Evolutionary conservation across 1,140 invertebrate genomes (phyloP).

Genomic region (Ridgeia piscesae): DNA sequence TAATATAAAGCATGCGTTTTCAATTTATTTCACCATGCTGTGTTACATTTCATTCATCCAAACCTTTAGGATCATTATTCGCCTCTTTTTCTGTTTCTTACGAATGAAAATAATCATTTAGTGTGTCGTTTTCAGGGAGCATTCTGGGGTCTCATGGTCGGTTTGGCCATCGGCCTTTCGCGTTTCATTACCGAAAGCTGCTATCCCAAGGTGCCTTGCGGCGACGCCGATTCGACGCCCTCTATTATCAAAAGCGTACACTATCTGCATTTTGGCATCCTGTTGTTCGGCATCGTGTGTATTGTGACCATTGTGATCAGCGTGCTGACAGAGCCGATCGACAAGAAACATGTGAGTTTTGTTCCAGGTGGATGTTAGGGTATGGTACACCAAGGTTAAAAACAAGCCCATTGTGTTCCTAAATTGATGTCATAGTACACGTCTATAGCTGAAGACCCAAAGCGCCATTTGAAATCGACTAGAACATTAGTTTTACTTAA

Average conservation of each 20-base stretch:
- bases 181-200: slow-evolving; percentile 57
- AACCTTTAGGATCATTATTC: background rate
- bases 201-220: slow-evolving; percentile 53
- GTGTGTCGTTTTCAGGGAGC: slow-evolving; percentile 48
- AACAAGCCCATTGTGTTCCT: too few species aligned
- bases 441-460: too few species aligned
- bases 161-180: slow-evolving; percentile 45
- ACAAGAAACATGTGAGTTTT: slow-evolving; percentile 49
- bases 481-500: too few species aligned
- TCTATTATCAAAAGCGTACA: slow-evolving; percentile 54
- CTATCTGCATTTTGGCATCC: slow-evolving; percentile 57
- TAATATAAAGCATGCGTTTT: background rate
- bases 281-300: slow-evolving; percentile 52
- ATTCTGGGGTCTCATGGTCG: slow-evolving; percentile 58
- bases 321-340: slow-evolving; percentile 51
- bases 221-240: slow-evolving; percentile 45
- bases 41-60: background rate
- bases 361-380: too few species aligned
- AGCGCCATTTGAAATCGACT: too few species aligned
- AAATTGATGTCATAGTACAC: too few species aligned
- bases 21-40: too few species aligned
- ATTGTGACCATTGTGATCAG: slow-evolving; percentile 49
- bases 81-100: background rate
- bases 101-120: background rate
- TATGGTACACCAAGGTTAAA: too few species aligned